phyloP scores from a whole-genome alignment of 2,888 invertebrate genomes.

The Drosophila sordidula region DNA sequence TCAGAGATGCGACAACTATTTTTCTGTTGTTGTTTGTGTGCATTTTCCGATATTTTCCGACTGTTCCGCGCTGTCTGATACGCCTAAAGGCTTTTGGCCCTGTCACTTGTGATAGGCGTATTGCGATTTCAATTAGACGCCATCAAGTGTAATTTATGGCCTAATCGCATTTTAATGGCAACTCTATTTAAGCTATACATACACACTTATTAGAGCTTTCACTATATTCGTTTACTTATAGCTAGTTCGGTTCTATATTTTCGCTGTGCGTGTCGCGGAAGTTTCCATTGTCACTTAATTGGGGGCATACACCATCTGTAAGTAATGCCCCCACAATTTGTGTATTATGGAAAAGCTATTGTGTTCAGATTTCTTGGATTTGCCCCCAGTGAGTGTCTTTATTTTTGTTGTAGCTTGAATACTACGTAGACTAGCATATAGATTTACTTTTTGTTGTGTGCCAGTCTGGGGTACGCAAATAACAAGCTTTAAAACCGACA shows the following conservation, averaged over 20 bases:
- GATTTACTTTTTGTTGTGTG: conserved; percentile 13
- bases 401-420: not conserved
- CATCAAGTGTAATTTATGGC: conserved; percentile 42
- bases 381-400: conserved; percentile 3
- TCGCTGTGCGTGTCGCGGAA: conserved; percentile 49
- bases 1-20: conserved; percentile 4
- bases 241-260: not conserved
- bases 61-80: conserved; percentile 13
- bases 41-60: conserved; percentile 9
- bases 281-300: conserved; percentile 71
- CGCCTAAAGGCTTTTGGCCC: conserved; percentile 24
- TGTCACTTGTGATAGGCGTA: not conserved
- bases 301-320: conserved; percentile 43
- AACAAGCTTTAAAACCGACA: conserved; percentile 4
- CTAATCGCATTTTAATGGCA: conserved; percentile 43
- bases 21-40: not conserved
- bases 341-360: conserved; percentile 39
- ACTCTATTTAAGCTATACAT: conserved; percentile 24
- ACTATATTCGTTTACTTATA: conserved; percentile 3
- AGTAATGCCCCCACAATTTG: conserved; percentile 36
- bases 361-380: conserved; percentile 39
- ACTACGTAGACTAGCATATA: not conserved
- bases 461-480: conserved; percentile 19
- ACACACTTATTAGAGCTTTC: conserved; percentile 10
- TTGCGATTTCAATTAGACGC: conserved; percentile 43